A percentile compares a stretch with the other conserved stretches of the same genome.
phyloP scores from a whole-genome alignment of 2,113 vertebrate species.

The Chionodraco myersi region DNA sequence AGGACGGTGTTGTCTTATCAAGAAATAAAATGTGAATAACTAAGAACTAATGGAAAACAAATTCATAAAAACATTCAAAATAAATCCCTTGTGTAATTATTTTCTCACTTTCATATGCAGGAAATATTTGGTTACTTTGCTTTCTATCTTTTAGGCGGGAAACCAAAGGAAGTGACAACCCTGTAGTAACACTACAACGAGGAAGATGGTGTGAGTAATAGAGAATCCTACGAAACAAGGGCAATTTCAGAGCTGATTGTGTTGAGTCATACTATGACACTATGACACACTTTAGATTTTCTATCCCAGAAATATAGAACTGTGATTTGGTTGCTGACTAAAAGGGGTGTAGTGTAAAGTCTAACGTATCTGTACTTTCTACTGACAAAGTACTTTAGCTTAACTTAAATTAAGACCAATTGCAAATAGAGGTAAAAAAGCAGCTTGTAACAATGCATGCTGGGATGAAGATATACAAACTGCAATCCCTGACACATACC shows the following conservation, averaged over 20 bases:
- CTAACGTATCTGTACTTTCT: background rate
- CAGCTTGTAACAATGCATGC: background rate
- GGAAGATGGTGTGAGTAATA: conserved; percentile 49
- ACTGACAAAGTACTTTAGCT: background rate
- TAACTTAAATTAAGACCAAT: conserved; percentile 1
- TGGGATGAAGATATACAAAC: background rate
- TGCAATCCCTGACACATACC: background rate
- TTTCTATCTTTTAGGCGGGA: conserved; percentile 40
- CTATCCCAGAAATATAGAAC: conserved; percentile 25
- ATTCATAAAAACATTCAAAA: background rate
- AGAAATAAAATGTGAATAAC: background rate
- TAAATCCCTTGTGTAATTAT: background rate
- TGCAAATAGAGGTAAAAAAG: background rate
- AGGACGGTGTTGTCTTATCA: background rate
- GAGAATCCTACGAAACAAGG: conserved; percentile 48
- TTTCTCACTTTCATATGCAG: conserved; percentile 11
- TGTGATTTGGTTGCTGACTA: background rate
- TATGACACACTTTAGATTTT: conserved; percentile 31
- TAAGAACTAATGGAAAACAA: background rate
- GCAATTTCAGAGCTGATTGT: conserved; percentile 44
- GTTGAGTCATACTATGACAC: conserved; percentile 50
- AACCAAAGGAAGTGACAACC: conserved; percentile 41
- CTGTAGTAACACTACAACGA: conserved; percentile 48
- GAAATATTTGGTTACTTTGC: conserved; percentile 9
- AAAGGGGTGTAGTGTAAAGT: background rate